A percentile compares a stretch with the other conserved stretches of the same genome.
phyloP scores from a whole-genome alignment of 2,888 invertebrate species.

The Lasioglossum leucozonium region DNA sequence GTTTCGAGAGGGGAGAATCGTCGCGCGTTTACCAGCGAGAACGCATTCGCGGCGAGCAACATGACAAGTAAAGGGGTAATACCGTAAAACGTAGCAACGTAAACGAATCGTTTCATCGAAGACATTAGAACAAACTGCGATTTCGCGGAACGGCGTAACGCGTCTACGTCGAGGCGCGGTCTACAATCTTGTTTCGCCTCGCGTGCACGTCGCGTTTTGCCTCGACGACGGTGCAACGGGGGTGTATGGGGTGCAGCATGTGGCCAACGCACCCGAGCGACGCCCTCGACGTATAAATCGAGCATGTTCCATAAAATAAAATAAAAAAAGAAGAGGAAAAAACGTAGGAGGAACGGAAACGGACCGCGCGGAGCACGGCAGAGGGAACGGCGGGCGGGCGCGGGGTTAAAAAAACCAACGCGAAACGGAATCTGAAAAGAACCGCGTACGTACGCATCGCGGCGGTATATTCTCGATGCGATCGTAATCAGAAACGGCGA shows the following conservation, averaged over 20 bases:
- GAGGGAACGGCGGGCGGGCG: too few relatives aligned
- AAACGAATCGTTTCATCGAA: constrained; percentile 51
- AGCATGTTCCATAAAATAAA: constrained; percentile 39
- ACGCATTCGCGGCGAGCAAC: too few relatives aligned
- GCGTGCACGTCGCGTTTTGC: constrained; percentile 64
- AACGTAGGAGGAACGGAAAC: not conserved
- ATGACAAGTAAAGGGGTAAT: not conserved
- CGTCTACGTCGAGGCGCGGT: constrained; percentile 39
- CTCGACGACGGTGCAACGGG: constrained; percentile 48
- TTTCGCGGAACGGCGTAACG: constrained; percentile 57
- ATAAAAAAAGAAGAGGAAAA: constrained; percentile 12
- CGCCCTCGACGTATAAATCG: constrained; percentile 53
- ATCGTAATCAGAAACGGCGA: constrained; percentile 70
- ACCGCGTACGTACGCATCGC: constrained; percentile 35
- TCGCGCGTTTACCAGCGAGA: not conserved
- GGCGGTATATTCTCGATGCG: constrained; percentile 61
- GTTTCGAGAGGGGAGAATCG: not conserved
- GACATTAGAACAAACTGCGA: constrained; percentile 31
- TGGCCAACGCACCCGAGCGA: constrained; percentile 42
- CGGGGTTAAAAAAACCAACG: not conserved
- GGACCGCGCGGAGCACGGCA: not conserved
- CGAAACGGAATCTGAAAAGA: constrained; percentile 18
- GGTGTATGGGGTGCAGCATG: constrained; percentile 29
- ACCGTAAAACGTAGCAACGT: not conserved
- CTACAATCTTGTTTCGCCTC: constrained; percentile 53